Evolutionary conservation across 2,113 vertebrate genomes (phyloP), one percentile per base, ranked within the genome.

Genomic region (Dromiciops gliroides): DNA sequence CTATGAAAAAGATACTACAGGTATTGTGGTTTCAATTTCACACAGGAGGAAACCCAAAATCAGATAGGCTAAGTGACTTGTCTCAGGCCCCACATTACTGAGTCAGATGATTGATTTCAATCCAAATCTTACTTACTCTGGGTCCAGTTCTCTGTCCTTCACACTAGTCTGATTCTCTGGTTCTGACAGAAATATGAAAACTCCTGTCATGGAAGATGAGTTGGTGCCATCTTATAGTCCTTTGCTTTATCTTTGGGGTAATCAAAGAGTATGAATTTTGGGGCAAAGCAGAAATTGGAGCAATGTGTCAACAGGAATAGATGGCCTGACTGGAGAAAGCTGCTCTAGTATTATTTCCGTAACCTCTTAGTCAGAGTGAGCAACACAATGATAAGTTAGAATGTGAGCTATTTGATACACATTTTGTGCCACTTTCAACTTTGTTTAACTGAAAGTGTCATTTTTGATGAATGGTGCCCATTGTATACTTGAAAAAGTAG

Each of bases 381-480:
- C 67, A 89, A 28, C 47, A 25, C 48, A 90, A 89, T 4, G 25
- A 24, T 16, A 90, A 48, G 0, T 56, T 60, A 75, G 47, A 19
- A 14, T 37, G 83, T 75, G 67, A 0, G 0, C 24, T 47, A 92
- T 49, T 51, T 49, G 28, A 51, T 90, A 26, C 26, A 7, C 23
- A 1, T 94, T 88, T 49, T 89, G 91, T 49, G 0, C 37, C 51
- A 28, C 51, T 94, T 90, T 28, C 90, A 97, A 26, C 24, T 89
- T 48, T 67, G 95, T 97, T 96, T 95, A 91, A 92, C 44, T 89
- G 90, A 95, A 93, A 89, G 52, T 95, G 95, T 95, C 88, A 89
- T 97, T 95, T 98, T 98, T 98, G 97, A 98, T 97, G 94, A 97
- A 97, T 97, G 96, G 91, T 89, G 44, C 95, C 56, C 2, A n/a